phyloP scores from a whole-genome alignment of 2,113 vertebrate species.

The Protobothrops mucrosquamatus region DNA sequence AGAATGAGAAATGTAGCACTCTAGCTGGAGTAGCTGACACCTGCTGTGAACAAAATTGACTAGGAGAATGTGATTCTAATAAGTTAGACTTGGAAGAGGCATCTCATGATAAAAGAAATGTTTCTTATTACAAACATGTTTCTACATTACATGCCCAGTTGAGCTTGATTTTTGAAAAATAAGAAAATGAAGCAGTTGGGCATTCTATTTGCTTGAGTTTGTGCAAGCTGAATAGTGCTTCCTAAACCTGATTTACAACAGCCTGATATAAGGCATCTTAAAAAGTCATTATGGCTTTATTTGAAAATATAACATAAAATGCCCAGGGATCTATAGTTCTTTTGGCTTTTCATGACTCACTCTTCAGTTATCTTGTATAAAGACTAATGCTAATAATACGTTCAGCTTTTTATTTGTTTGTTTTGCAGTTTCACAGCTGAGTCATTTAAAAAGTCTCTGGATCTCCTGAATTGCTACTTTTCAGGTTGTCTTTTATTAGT shows the following conservation, averaged over 20 bases:
- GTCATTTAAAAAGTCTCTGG: not conserved
- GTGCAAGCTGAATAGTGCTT: not conserved
- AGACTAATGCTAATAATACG: not conserved
- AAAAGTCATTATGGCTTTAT: not conserved
- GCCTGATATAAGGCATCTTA: not conserved
- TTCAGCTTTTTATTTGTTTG: not conserved
- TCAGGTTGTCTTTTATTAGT: not conserved
- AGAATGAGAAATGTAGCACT: slow-evolving; percentile 34
- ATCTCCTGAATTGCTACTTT: not conserved
- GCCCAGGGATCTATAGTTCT: not conserved
- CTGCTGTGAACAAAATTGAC: slow-evolving; percentile 63
- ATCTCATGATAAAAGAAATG: slow-evolving; percentile 24
- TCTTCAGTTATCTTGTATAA: not conserved
- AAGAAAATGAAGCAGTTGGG: not conserved
- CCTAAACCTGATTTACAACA: not conserved
- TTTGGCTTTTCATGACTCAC: not conserved
- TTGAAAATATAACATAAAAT: not conserved
- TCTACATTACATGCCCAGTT: slow-evolving; percentile 24
- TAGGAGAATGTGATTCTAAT: slow-evolving; percentile 61
- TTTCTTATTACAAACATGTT: slow-evolving; percentile 23
- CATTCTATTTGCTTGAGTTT: not conserved
- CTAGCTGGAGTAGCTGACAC: slow-evolving; percentile 46
- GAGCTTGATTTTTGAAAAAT: slow-evolving; percentile 28
- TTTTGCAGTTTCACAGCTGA: not conserved
- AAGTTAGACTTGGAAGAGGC: slow-evolving; percentile 56